These are phyloP conservation scores for Drosophila quadrilineata DNA, from an alignment of 1,140 invertebrate genomes.

Conservation along the genomic window DNA sequence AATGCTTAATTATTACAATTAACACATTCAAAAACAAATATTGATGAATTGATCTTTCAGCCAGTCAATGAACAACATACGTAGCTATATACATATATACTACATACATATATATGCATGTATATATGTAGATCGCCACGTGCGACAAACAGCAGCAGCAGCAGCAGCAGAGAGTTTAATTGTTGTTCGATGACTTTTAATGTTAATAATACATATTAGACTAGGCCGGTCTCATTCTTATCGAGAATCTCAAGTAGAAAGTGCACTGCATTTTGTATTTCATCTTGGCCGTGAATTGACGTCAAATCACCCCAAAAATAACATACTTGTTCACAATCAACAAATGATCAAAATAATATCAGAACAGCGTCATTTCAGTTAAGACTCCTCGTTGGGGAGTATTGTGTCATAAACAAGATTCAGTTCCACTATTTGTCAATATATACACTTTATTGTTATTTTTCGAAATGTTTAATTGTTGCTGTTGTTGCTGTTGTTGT, in stretches of 20 bases:
- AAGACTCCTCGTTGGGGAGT: neutral
- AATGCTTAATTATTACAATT: conserved; percentile 55
- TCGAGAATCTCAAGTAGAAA: too few relatives aligned
- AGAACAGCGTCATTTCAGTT: conserved; percentile 7
- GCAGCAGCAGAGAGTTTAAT: too few relatives aligned
- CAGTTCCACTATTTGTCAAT: conserved; percentile 12
- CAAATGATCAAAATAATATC: too few relatives aligned
- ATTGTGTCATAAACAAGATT: conserved; percentile 40
- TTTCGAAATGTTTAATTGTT: conserved; percentile 8
- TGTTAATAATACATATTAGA: too few relatives aligned
- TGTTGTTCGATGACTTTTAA: neutral
- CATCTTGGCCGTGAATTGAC: conserved; percentile 11
- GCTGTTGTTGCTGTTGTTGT: conserved; percentile 18
- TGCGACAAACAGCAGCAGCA: too few relatives aligned
- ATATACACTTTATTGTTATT: too few relatives aligned
- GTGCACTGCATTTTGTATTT: too few relatives aligned
- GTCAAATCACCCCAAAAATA: conserved; percentile 14
- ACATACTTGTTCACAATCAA: conserved; percentile 7
- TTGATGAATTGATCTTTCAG: conserved; percentile 9
- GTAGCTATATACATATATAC: too few relatives aligned
- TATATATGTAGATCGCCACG: too few relatives aligned
- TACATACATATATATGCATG: too few relatives aligned
- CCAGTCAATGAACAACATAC: too few relatives aligned
- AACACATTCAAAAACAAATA: conserved; percentile 15
- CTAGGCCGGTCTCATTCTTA: too few relatives aligned